Conservation (phyloP, 64 coral and sea anemone species). For the Astreopora myriophthalma region DNA sequence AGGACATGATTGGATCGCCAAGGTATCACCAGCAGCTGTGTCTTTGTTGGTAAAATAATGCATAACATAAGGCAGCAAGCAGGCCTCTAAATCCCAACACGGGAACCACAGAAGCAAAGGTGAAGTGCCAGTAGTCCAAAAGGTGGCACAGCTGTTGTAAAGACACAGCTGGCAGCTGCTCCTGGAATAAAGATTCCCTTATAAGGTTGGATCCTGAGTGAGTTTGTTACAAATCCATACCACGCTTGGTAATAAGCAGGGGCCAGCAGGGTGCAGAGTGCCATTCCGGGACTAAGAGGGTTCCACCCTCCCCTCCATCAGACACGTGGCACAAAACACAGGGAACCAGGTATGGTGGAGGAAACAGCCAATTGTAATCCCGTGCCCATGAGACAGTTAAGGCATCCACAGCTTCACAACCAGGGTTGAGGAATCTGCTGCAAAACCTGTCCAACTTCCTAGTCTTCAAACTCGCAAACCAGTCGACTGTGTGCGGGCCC, state of each 20-base stretch:
- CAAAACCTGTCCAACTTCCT: slow-evolving; percentile 29
- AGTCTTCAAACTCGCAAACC: slow-evolving; percentile 13
- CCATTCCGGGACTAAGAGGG: slow-evolving; percentile 50
- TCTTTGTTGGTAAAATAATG: not conserved
- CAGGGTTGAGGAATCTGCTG: slow-evolving; percentile 35
- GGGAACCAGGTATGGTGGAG: slow-evolving; percentile 44
- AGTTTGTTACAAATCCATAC: not conserved
- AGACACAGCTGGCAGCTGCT: slow-evolving; percentile 38
- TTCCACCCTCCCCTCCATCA: not conserved
- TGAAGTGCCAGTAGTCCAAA: slow-evolving; percentile 1
- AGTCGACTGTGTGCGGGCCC: slow-evolving; percentile 23
- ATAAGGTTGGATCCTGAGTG: slow-evolving; percentile 5
- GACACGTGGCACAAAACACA: slow-evolving; percentile 29
- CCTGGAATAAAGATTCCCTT: slow-evolving; percentile 24
- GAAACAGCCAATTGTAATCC: slow-evolving; percentile 62
- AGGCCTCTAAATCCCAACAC: not conserved
- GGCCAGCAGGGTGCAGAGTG: slow-evolving; percentile 26
- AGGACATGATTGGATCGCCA: not conserved
- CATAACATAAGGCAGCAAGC: not conserved
- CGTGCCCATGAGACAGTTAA: slow-evolving; percentile 55
- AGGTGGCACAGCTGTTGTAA: not conserved
- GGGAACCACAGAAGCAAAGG: slow-evolving; percentile 1
- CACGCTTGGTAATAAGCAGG: not conserved
- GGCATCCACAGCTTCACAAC: slow-evolving; percentile 23
- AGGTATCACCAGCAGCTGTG: not conserved